These are phyloP conservation scores for Grallaria varia DNA, from an alignment of 2,113 vertebrate genomes.

Conservation along the genomic window DNA sequence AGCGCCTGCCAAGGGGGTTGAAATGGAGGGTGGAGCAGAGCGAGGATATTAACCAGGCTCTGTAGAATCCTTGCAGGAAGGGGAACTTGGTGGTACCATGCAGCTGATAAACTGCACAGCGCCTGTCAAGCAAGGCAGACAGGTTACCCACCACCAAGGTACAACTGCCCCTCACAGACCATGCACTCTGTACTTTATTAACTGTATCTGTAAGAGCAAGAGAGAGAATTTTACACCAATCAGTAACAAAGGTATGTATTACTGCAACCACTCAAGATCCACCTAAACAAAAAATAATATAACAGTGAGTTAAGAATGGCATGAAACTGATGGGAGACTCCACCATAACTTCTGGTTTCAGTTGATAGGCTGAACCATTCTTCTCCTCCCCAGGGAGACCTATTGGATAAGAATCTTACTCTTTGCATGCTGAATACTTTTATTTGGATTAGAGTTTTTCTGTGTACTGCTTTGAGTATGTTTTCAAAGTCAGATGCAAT, in stretches of 20 bases:
- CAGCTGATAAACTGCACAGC: background rate
- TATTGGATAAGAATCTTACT: background rate
- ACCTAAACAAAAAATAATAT: background rate
- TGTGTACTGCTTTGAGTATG: background rate
- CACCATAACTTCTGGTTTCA: background rate
- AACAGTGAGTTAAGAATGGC: background rate
- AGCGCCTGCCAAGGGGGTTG: background rate
- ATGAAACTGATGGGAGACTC: background rate
- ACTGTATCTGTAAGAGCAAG: background rate
- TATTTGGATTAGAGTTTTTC: background rate
- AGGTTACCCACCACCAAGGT: background rate
- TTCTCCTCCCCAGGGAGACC: background rate
- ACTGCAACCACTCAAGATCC: background rate
- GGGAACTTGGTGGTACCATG: background rate
- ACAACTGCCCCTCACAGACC: accelerated
- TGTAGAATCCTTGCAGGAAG: background rate
- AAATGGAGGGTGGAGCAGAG: background rate
- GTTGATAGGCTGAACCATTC: background rate
- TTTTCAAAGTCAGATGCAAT: background rate
- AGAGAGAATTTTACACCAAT: background rate
- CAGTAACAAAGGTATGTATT: background rate
- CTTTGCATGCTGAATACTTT: too few species aligned
- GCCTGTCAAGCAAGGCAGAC: background rate
- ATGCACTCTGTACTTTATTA: background rate
- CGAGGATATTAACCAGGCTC: background rate